Conservation (phyloP, 2,888 invertebrate genomes). For the Hecatera dysodea region DNA sequence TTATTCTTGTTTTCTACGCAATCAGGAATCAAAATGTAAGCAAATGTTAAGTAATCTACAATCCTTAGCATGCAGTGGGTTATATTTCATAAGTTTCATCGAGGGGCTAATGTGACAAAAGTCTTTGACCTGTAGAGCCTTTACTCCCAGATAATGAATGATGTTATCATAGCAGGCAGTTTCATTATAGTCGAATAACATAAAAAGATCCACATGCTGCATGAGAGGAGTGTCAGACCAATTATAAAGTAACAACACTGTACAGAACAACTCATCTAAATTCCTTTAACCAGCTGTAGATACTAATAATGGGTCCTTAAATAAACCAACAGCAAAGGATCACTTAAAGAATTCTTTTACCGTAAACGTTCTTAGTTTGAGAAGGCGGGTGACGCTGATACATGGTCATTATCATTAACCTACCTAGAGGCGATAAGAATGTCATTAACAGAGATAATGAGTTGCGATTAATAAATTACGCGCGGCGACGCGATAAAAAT, state of each 20-base stretch:
- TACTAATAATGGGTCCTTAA: background rate
- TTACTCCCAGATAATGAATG: no score
- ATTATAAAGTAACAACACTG: background rate
- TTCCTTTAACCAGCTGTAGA: background rate
- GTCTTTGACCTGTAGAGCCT: no score
- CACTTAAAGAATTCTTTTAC: slow-evolving; percentile 28
- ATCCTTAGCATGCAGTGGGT: background rate
- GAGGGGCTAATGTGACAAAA: no score
- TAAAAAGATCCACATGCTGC: background rate
- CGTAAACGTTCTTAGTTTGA: slow-evolving; percentile 21
- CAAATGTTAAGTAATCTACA: no score
- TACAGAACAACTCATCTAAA: background rate
- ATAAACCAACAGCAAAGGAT: slow-evolving; percentile 10
- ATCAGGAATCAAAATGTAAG: background rate
- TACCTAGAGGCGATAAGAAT: slow-evolving; percentile 70
- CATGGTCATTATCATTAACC: slow-evolving; percentile 71
- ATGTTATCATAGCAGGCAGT: background rate
- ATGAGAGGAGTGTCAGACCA: background rate
- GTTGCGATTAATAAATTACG: slow-evolving; percentile 64
- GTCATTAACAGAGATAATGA: slow-evolving; percentile 73
- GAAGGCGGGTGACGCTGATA: slow-evolving; percentile 45
- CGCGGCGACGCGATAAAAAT: slow-evolving; percentile 55
- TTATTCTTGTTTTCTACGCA: background rate
- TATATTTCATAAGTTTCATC: background rate
- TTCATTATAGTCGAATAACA: background rate